Conservation (phyloP, 2,113 vertebrate genomes). For the Chloebia gouldiae region DNA sequence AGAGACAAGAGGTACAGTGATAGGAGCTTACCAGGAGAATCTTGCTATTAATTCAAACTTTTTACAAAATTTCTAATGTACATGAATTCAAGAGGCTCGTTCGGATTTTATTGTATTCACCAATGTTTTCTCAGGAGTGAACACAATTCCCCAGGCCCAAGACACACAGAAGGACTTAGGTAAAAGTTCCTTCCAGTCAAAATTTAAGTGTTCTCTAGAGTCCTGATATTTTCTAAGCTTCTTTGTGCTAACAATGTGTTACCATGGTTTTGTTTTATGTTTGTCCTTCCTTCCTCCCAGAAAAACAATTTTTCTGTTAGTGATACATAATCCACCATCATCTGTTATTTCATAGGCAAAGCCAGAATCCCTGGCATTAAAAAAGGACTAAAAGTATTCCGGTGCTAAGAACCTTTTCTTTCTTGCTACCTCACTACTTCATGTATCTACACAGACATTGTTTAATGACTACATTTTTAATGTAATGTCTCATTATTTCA, state of each 20-base stretch:
- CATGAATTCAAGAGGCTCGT: not conserved
- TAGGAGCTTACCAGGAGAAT: not conserved
- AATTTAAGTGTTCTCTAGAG: not conserved
- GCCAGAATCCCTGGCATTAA: not conserved
- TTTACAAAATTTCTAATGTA: not conserved
- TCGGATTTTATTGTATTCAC: not conserved
- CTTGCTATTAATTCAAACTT: not conserved
- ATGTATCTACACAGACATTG: accelerated
- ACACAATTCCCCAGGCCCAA: not conserved
- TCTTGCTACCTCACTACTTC: not conserved
- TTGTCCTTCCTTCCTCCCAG: not conserved
- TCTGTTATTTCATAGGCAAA: not conserved
- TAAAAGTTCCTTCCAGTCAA: not conserved
- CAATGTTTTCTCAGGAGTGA: not conserved
- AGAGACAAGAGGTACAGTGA: not conserved
- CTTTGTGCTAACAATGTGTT: not conserved
- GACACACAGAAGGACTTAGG: not conserved
- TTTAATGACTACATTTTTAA: not conserved
- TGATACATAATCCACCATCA: not conserved
- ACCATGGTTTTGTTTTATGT: not conserved
- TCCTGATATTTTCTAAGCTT: not conserved
- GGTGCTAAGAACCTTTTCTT: not conserved
- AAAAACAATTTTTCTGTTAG: not conserved
- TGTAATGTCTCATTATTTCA: not conserved
- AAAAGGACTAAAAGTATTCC: not conserved